Evolutionary conservation across 2,797 vertebrate genomes (phyloP), one percentile per base, ranked within the genome.

Genomic region (Acanthurus leucopareius): DNA sequence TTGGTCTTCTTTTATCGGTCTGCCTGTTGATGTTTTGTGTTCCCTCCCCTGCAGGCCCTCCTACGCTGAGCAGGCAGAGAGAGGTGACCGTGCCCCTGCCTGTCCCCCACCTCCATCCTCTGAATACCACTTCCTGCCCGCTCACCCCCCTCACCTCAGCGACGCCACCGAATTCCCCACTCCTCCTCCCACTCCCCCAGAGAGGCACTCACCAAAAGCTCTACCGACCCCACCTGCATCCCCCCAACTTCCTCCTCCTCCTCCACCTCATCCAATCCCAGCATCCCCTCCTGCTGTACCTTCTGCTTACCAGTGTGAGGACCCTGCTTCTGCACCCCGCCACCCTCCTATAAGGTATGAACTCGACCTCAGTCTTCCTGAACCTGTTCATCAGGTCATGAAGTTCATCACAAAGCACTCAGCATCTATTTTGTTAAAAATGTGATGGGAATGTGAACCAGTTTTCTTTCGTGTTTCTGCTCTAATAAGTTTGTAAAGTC

Each of bases 321-420:
- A 77, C 59, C 77, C 80, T 44, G 57, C 76, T 60, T 38, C 89
- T 84, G 73, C 83, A 71, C 62, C 81, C 75, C 44, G 7, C 35
- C 86, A 51, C 6, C 54, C 66, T 51, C 73, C 82, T 74, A 16
- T 82, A 90, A 96, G 95, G 95, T 96, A 96, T 51, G 87, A 73
- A 47, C 69, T 61, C 51, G 9, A 25, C 40, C 48, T 22, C 32
- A 45, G 42, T 65, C n/a, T 22, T 53, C 14, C n/a, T 48, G 1
- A 44, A 35, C 8, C 20, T 57, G 7, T 48, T 66, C 42, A 17
- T 44, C 16, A 19, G 1, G 3, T 60, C 11, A 5, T 61, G 15
- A 48, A 20, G 32, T 16, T 38, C n/a, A 17, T 53, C 42, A n/a
- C 38, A 6, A 42, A 16, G 17, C 2, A n/a, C 22, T 38, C 16